Percentiles rank a stretch among this genome's conserved stretches.
phyloP scores from a whole-genome alignment of 2,113 vertebrate genomes.

The Aleadryas rufinucha region DNA sequence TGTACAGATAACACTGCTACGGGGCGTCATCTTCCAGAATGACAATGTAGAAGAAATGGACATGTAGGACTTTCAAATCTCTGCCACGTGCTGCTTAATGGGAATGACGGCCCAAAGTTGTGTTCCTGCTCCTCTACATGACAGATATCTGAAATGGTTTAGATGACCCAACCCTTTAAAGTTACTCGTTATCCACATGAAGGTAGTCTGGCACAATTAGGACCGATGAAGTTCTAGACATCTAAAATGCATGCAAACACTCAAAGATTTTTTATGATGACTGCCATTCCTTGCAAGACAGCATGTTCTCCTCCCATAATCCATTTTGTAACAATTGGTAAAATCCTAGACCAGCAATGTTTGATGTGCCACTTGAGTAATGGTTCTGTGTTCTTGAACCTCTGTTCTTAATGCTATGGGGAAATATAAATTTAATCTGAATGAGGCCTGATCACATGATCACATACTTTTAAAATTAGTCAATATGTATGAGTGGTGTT shows the following conservation, averaged over 20 bases:
- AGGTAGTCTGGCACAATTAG: background rate
- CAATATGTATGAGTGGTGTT: background rate
- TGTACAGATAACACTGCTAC: background rate
- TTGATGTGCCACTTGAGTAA: too few relatives aligned
- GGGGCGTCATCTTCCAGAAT: background rate
- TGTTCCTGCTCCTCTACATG: background rate
- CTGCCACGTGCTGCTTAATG: background rate
- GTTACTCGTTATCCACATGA: background rate
- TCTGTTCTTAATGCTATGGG: background rate
- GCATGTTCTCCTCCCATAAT: too few relatives aligned
- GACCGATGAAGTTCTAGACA: background rate
- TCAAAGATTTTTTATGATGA: too few relatives aligned
- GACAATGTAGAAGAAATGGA: background rate
- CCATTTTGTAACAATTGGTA: too few relatives aligned
- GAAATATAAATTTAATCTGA: background rate
- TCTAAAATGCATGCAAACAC: background rate
- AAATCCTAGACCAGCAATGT: too few relatives aligned
- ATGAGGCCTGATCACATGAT: background rate
- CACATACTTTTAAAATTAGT: background rate
- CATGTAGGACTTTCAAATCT: background rate
- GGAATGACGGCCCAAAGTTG: background rate
- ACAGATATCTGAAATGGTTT: background rate
- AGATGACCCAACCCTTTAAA: background rate
- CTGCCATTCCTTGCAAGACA: too few relatives aligned
- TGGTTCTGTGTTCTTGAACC: background rate